Conservation (phyloP, 92 coral and sea anemone genomes). For the Porites lobata region DNA sequence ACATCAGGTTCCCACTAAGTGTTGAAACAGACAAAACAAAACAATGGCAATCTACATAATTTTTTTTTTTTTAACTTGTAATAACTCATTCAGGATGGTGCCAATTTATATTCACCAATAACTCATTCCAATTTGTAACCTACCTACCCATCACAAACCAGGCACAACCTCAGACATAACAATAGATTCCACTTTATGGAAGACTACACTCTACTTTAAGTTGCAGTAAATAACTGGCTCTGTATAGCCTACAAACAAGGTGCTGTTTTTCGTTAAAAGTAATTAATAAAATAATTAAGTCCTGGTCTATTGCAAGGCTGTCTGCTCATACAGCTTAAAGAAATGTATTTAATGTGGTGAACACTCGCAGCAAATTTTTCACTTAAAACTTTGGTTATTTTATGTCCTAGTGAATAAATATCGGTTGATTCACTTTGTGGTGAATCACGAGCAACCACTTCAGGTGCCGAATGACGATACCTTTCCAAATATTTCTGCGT, state of each 20-base stretch:
- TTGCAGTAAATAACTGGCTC: background rate
- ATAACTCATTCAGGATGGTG: background rate
- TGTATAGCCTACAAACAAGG: background rate
- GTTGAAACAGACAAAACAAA: background rate
- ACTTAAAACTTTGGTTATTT: no score
- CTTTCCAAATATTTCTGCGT: no score
- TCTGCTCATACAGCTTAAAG: constrained; percentile 4
- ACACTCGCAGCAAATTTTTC: background rate
- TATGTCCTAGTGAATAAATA: no score
- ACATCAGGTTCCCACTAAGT: constrained; percentile 75
- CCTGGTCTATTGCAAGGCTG: background rate
- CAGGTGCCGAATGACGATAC: no score
- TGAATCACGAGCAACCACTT: no score
- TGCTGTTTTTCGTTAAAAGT: no score
- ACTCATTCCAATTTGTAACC: no score
- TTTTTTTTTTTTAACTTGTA: background rate
- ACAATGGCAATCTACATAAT: background rate
- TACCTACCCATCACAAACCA: no score
- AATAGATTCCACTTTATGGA: background rate
- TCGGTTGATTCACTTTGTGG: no score
- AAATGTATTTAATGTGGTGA: constrained; percentile 2
- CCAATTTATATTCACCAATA: no score
- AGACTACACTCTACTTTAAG: background rate
- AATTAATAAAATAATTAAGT: background rate
- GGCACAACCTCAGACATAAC: no score